phyloP scores from a whole-genome alignment of 2,113 vertebrate species.

The Taurulus bubalis region DNA sequence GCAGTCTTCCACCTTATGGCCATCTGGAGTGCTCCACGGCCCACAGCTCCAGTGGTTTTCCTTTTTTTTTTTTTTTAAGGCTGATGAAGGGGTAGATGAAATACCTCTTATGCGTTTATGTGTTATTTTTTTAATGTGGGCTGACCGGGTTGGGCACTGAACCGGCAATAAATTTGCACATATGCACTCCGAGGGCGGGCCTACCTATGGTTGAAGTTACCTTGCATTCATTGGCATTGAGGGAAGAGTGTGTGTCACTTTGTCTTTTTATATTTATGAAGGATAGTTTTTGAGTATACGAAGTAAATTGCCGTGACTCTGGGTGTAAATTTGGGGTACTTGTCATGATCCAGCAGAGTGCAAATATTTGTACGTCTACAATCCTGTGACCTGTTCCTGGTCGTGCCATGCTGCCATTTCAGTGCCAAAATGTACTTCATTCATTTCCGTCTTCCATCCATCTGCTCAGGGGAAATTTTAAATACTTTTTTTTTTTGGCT shows the following conservation, averaged over 20 bases:
- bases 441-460: constrained; percentile 11
- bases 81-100: neutral
- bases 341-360: neutral
- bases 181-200: neutral
- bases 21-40: neutral
- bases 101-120: neutral
- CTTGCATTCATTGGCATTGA: constrained; percentile 35
- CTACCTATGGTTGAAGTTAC: constrained; percentile 30
- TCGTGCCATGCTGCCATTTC: constrained; percentile 44
- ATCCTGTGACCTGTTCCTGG: constrained; percentile 10
- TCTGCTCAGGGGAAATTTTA: constrained; percentile 58
- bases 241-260: neutral
- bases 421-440: constrained; percentile 43
- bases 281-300: neutral
- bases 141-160: constrained; percentile 7
- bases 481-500: constrained; percentile 2
- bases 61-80: neutral
- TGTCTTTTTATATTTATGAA: constrained; percentile 23
- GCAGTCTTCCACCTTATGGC: constrained; percentile 38
- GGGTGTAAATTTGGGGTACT: neutral
- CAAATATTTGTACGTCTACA: constrained; percentile 13
- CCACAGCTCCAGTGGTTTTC: neutral
- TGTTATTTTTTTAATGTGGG: neutral
- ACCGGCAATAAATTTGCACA: constrained; percentile 16
- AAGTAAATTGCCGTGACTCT: neutral